Conservation (phyloP, 1,140 invertebrate genomes). For the Drosophila carrolli region DNA sequence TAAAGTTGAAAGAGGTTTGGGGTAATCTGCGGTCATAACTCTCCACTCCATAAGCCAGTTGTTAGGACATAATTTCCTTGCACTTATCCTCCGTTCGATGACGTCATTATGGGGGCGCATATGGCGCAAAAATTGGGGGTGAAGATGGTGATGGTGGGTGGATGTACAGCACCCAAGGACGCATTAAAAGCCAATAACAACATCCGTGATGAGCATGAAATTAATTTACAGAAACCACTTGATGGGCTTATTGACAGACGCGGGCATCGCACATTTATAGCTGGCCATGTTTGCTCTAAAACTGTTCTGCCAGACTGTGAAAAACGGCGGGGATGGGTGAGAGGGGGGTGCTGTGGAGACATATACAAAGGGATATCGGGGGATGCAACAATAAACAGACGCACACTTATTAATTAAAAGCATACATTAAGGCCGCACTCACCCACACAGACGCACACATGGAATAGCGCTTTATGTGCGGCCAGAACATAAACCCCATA, state of each 20-base stretch:
- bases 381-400: conserved; percentile 65
- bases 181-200: conserved; percentile 80
- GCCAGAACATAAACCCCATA: conserved; percentile 54
- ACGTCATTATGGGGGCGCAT: conserved; percentile 64
- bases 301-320: conserved; percentile 36
- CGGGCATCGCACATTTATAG: conserved; percentile 57
- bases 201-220: conserved; percentile 79
- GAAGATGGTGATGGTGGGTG: too few relatives aligned
- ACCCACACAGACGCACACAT: conserved; percentile 25
- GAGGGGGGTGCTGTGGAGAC: neutral
- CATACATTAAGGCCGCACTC: conserved; percentile 56
- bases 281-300: conserved; percentile 72
- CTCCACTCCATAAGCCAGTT: conserved; percentile 29
- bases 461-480: conserved; percentile 68
- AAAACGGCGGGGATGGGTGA: neutral
- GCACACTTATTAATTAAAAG: conserved; percentile 78
- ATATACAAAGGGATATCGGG: conserved; percentile 1
- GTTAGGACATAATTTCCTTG: conserved; percentile 30
- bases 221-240: conserved; percentile 76
- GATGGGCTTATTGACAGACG: conserved; percentile 74
- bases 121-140: conserved; percentile 47
- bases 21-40: conserved; percentile 13
- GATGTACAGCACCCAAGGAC: conserved; percentile 20
- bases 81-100: conserved; percentile 18
- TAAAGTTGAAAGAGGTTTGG: neutral